Percentiles rank a stretch among this genome's conserved stretches.
phyloP scores from a whole-genome alignment of 1,140 invertebrate genomes.

The Caenorhabditis inopinata region DNA sequence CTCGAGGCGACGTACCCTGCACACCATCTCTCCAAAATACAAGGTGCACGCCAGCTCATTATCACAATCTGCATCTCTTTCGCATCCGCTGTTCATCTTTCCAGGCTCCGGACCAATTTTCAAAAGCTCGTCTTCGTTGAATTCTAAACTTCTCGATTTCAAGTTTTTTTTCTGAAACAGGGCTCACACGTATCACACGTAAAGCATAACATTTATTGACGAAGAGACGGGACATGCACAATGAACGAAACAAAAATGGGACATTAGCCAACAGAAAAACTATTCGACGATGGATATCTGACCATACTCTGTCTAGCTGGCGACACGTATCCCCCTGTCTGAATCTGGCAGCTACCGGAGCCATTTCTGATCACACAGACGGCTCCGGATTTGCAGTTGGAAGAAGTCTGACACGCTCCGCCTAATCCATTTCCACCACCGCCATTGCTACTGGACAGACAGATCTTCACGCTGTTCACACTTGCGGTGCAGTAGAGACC shows the following conservation, averaged over 20 bases:
- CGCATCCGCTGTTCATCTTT: not conserved
- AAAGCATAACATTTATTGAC: constrained; percentile 6
- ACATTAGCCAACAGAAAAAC: not conserved
- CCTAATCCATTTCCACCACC: not conserved
- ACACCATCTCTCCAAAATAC: constrained; percentile 15
- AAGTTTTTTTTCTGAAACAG: too few relatives aligned
- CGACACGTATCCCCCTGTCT: not conserved
- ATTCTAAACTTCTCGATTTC: not conserved
- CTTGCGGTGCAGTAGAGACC: not conserved
- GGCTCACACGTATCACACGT: too few relatives aligned
- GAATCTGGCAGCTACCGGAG: not conserved
- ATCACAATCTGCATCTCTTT: constrained; percentile 10
- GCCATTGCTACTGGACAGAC: constrained; percentile 8
- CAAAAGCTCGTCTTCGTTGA: not conserved
- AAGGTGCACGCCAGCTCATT: not conserved
- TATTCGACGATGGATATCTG: constrained; percentile 3
- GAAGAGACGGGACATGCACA: not conserved
- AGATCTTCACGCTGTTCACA: not conserved
- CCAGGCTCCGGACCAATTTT: not conserved
- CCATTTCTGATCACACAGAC: not conserved
- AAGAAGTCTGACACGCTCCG: not conserved
- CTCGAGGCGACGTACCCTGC: too few relatives aligned
- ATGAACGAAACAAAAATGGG: not conserved
- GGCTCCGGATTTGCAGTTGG: not conserved
- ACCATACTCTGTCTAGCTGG: constrained; percentile 23